Evolutionary conservation across 2,888 invertebrate genomes (phyloP), one percentile per base, ranked within the genome.

Genomic region (Morpho helenor): DNA sequence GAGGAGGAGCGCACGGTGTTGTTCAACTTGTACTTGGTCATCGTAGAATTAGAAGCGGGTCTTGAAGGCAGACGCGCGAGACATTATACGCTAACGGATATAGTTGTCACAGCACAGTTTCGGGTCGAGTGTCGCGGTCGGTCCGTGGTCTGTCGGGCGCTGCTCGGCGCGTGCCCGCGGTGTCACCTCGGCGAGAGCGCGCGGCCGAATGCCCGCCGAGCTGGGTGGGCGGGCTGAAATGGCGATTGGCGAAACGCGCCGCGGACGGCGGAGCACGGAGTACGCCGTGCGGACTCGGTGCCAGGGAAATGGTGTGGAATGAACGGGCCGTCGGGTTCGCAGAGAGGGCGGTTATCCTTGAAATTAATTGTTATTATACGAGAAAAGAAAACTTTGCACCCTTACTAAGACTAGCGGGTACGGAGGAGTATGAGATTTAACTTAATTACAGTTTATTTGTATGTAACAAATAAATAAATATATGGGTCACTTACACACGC

Each of bases 1-100:
- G 85, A 79, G 41, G 86, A 70, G 7, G 87, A 79, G 0, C 82
- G 78, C 50, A 77, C 73, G 8, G 81, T 78, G 67, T 91, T 89
- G 72, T 89, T 91, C 69, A 92, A 69, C 70, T 91, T 92, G 73
- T 92, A 92, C 72, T 92, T 92, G 54, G 92, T 91, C 92, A 92
- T 92, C 64, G 71, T 82, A 1, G 31, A 43, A 65, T 72, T 80
- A 86, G 66, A 82, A 85, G 56, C 76, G 58, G n/a, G 82, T 81
- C 77, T 84, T 85, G 72, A 77, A 87, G 53, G 70, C 65, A 49
- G 83, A 82, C 49, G 80, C 82, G 47, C 87, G 83, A 66, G 84
- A 84, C 88, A 87, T 88, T 73, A 76, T 80, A 60, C 56, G 55
- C 9, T 7, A 40, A n/a, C 40, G 22, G 43, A 44, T 22, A 46